Conservation (phyloP, 2,797 vertebrate species). For the Cuculus canorus region DNA sequence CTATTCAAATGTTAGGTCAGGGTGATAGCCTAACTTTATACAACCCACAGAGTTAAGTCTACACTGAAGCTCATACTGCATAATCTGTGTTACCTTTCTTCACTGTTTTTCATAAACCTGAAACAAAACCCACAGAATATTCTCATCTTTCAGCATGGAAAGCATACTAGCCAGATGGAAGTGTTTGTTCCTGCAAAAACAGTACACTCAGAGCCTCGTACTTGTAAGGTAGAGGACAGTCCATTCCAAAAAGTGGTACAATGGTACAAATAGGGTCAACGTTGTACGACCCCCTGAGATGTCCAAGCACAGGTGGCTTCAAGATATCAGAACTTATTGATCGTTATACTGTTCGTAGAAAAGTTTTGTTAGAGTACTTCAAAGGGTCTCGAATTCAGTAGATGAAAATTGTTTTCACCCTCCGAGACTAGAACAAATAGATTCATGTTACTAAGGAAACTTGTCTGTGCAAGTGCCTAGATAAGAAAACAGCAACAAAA, state of each 20-base stretch:
- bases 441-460: conserved; percentile 11
- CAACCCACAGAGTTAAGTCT: not conserved
- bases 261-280: too few relatives aligned
- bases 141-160: not conserved
- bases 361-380: not conserved
- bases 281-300: too few relatives aligned
- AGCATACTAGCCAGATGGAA: not conserved
- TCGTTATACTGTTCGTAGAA: not conserved
- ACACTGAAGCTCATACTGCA: not conserved
- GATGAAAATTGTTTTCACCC: not conserved
- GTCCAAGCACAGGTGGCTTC: not conserved
- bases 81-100: not conserved
- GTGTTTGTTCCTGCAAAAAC: not conserved
- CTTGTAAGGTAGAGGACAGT: not conserved
- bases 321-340: not conserved
- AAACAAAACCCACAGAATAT: not conserved
- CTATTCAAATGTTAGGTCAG: not conserved
- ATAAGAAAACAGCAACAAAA: not conserved
- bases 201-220: not conserved
- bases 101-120: not conserved
- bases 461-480: not conserved
- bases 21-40: not conserved
- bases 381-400: not conserved
- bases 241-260: not conserved
- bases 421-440: not conserved